Conservation (phyloP, 2,113 vertebrate genomes). For the Cephalopterus ornatus region DNA sequence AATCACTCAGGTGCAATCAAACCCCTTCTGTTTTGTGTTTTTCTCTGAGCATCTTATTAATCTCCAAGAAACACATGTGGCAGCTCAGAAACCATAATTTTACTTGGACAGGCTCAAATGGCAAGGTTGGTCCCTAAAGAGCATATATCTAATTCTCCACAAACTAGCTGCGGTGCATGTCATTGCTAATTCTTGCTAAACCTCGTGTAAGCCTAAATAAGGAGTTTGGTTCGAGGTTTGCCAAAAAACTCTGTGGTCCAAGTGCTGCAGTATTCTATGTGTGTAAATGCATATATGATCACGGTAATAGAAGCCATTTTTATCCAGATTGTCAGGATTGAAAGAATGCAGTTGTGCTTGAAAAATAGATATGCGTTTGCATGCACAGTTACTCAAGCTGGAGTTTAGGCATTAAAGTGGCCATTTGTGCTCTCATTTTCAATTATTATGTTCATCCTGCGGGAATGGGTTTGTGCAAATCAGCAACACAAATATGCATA, state of each 20-base stretch:
- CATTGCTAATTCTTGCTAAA: not conserved
- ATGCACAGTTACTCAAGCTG: slow-evolving; percentile 4
- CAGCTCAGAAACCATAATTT: not conserved
- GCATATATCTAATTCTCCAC: not conserved
- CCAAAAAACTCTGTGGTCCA: not conserved
- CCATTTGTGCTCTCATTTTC: slow-evolving; percentile 27
- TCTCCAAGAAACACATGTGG: not conserved
- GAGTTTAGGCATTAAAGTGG: slow-evolving; percentile 10
- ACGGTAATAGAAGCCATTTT: not conserved
- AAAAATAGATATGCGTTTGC: not conserved
- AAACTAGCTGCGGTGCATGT: not conserved
- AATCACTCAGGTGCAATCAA: not conserved
- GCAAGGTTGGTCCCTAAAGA: not conserved
- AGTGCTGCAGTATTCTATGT: not conserved
- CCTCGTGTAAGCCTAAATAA: not conserved
- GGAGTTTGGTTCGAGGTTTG: not conserved
- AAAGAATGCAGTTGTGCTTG: slow-evolving; percentile 34
- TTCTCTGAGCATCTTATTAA: not conserved
- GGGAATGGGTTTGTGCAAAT: slow-evolving; percentile 25
- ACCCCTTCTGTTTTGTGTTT: not conserved
- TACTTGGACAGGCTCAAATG: not conserved
- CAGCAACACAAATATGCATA: not conserved
- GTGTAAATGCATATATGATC: not conserved
- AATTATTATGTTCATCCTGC: not conserved
- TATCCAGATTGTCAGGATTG: slow-evolving; percentile 3